Evolutionary conservation across 2,888 invertebrate species (phyloP).

Genomic region (Caenorhabditis becei): DNA sequence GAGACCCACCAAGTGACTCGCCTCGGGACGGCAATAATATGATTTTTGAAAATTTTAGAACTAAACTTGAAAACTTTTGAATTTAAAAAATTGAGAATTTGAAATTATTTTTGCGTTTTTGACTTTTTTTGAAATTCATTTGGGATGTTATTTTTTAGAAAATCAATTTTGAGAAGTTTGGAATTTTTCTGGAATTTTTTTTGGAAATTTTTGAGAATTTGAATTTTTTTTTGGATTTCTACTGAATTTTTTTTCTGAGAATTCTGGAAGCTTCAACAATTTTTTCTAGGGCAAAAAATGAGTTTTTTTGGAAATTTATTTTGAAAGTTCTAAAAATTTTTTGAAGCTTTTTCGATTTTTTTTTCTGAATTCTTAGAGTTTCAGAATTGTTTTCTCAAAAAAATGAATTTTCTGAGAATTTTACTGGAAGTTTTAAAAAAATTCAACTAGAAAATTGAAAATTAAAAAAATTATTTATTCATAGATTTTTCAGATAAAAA

Average conservation of each 20-base stretch:
- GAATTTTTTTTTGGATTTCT: slow-evolving; percentile 1
- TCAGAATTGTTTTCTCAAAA: neutral
- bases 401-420: neutral
- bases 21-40: no score
- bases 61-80: no score
- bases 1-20: no score
- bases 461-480: neutral
- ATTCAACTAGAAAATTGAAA: neutral
- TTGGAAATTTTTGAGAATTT: neutral
- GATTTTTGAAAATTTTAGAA: no score
- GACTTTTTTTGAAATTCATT: no score
- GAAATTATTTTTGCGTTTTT: no score
- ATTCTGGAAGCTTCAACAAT: no score
- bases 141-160: neutral
- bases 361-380: neutral
- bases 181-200: neutral
- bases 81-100: neutral
- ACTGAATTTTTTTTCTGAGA: no score
- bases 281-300: no score
- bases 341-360: neutral
- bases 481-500: neutral
- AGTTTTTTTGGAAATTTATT: neutral
- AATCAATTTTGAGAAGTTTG: neutral
- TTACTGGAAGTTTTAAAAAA: neutral
- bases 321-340: no score